These are phyloP conservation scores for Cebidichthys violaceus DNA, from an alignment of 2,113 vertebrate genomes.

Conservation along the genomic window DNA sequence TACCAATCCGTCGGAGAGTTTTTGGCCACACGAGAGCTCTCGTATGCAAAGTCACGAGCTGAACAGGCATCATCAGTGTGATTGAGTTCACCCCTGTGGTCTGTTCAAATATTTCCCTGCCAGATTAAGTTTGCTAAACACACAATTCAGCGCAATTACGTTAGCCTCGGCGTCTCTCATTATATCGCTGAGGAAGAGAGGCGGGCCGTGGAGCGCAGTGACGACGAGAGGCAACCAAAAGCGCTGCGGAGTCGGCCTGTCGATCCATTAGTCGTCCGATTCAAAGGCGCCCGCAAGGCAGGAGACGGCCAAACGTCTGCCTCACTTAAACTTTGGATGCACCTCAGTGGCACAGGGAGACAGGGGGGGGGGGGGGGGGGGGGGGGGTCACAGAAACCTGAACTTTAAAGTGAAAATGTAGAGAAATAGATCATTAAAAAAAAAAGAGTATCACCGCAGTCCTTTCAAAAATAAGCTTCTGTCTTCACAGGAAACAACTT, in stretches of 20 bases:
- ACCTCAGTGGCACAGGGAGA: not conserved
- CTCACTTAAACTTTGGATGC: slow-evolving; percentile 22
- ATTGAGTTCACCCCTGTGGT: slow-evolving; percentile 48
- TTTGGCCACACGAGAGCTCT: not conserved
- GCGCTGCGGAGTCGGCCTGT: slow-evolving; percentile 29
- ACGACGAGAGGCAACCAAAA: slow-evolving; percentile 36
- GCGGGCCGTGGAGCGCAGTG: not conserved
- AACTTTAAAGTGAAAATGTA: not conserved
- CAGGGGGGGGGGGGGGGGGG: not conserved
- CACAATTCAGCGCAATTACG: slow-evolving; percentile 73
- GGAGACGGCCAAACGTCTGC: slow-evolving; percentile 13
- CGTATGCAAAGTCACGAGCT: slow-evolving; percentile 45
- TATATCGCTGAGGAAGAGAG: slow-evolving; percentile 20
- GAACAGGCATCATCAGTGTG: slow-evolving; percentile 51
- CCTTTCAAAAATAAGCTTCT: too few relatives aligned
- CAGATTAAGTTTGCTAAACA: slow-evolving; percentile 78
- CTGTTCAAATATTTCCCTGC: slow-evolving; percentile 65
- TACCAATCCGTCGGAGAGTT: slow-evolving; percentile 35
- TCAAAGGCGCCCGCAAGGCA: slow-evolving; percentile 26
- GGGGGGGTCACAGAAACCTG: not conserved
- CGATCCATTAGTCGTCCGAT: slow-evolving; percentile 38
- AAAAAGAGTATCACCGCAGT: too few relatives aligned
- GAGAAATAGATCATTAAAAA: too few relatives aligned
- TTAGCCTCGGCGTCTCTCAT: slow-evolving; percentile 46
- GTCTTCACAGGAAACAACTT: too few relatives aligned